Percentiles rank a stretch among this genome's conserved stretches.
These are phyloP conservation scores for Icerya purchasi DNA, from an alignment of 2,888 invertebrate genomes.

Conservation along the genomic window DNA sequence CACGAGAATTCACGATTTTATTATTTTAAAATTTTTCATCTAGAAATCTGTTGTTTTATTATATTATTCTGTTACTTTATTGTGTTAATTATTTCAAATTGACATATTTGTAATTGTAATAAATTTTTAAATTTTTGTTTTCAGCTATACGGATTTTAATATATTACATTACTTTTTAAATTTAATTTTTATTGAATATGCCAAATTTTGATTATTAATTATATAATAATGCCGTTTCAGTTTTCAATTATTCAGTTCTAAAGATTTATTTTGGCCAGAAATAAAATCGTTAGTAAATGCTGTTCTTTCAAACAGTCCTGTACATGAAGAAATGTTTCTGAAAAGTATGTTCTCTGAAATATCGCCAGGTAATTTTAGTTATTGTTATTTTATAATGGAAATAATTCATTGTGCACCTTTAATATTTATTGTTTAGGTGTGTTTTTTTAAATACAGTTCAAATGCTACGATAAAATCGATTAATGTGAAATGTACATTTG, in stretches of 20 bases:
- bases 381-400: too few species aligned
- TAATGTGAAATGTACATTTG: too few species aligned
- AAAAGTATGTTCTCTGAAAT: constrained; percentile 11
- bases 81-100: too few species aligned
- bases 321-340: constrained; percentile 5
- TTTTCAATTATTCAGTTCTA: constrained; percentile 9
- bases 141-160: not conserved
- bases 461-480: too few species aligned
- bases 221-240: not conserved
- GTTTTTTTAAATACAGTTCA: too few species aligned
- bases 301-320: not conserved
- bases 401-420: too few species aligned
- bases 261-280: constrained; percentile 10
- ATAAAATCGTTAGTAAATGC: constrained; percentile 5
- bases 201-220: not conserved
- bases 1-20: too few species aligned
- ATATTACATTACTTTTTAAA: not conserved
- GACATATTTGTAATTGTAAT: not conserved
- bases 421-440: too few species aligned
- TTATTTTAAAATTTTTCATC: too few species aligned
- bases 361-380: constrained; percentile 5
- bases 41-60: too few species aligned
- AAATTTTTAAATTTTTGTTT: not conserved
- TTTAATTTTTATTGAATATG: not conserved
- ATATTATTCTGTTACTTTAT: too few species aligned